phyloP scores from a whole-genome alignment of 2,113 vertebrate genomes.

The Actinemys pallida region DNA sequence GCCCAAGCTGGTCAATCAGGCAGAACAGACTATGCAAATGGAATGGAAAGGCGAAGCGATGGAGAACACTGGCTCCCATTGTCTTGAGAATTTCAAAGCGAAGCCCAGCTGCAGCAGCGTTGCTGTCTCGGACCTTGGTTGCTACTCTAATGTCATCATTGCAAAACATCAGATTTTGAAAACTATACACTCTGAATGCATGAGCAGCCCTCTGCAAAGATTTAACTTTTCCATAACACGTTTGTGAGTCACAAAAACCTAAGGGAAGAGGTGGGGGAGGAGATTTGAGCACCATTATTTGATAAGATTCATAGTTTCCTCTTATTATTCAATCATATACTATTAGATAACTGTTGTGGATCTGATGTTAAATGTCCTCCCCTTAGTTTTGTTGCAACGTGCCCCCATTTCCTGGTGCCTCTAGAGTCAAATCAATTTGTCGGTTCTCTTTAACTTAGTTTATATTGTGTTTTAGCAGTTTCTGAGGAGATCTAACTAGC shows the following conservation, averaged over 20 bases:
- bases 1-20: constrained; percentile 85
- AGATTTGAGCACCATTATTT: background rate
- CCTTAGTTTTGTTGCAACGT: background rate
- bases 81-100: constrained; percentile 84
- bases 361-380: background rate
- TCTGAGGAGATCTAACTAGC: constrained; percentile 29
- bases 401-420: background rate
- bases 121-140: constrained; percentile 73
- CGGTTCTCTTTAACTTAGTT: constrained; percentile 5
- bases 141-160: constrained; percentile 80
- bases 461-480: constrained; percentile 4
- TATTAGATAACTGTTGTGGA: background rate
- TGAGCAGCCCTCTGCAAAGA: constrained; percentile 62
- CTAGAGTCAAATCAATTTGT: background rate
- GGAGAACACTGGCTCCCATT: constrained; percentile 86
- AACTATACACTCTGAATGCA: constrained; percentile 72
- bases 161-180: constrained; percentile 78
- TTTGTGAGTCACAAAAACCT: constrained; percentile 33
- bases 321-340: background rate
- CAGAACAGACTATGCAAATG: constrained; percentile 91
- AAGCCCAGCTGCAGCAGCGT: constrained; percentile 85
- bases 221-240: constrained; percentile 59
- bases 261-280: background rate
- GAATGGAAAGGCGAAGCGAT: constrained; percentile 79
- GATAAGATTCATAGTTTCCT: background rate